Evolutionary conservation across 2,888 invertebrate genomes (phyloP), one percentile per base, ranked within the genome.

Genomic region (Cantharis nigra): DNA sequence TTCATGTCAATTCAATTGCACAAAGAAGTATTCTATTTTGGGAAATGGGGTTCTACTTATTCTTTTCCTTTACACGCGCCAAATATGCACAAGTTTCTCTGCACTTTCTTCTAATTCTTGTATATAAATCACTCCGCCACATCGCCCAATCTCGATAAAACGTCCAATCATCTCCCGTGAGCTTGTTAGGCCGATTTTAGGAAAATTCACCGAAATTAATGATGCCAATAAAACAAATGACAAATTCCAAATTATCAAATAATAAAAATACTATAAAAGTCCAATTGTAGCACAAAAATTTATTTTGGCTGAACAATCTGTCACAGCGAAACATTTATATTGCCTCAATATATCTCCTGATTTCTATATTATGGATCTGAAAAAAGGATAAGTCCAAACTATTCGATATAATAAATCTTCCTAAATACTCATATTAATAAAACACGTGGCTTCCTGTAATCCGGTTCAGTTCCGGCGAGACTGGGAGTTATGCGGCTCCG

Each of bases 1-100:
- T 86, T 86, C 86, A 86, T 86, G 86, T 86, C 86, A 85, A 84
- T 85, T 84, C 85, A 85, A 86, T 86, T 85, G 85, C 85, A 86
- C 85, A 86, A 85, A 85, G 84, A 85, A 83, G 84, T 85, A 85
- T 85, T 85, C 84, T 84, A 83, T 83, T 82, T 83, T 81, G 72
- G 83, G 85, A 85, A 85, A 82, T 83, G 80, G 81, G 82, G 83
- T 83, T 84, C 81, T 83, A 80, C 82, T 80, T 77, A 78, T 76
- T 80, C 76, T 78, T 79, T 77, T 70, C 72, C 78, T 70, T 75
- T 78, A 75, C 65, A 67, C n/a, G 63, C 69, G 76, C 77, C 72
- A 74, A 33, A 71, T 69, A 63, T 72, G 72, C 71, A 72, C 76
- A 64, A 23, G 18, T 30, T 63, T 73, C 73, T 80, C 79, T 63